phyloP scores from a whole-genome alignment of 2,797 vertebrate species.

The Falco biarmicus region DNA sequence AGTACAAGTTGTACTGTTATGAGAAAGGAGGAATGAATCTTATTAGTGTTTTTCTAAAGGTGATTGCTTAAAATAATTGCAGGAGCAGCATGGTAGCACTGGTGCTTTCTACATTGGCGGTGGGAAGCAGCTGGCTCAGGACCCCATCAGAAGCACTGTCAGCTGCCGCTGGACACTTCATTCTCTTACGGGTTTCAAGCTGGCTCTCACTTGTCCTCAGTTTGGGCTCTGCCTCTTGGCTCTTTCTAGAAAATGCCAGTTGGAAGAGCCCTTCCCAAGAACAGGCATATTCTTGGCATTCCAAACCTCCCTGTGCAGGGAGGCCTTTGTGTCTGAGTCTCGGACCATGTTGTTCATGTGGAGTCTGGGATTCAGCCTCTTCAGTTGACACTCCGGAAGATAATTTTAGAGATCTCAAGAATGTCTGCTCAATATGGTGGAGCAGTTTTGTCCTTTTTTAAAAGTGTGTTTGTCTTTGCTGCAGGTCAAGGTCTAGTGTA shows the following conservation, averaged over 20 bases:
- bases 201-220: background rate
- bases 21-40: conserved; percentile 24
- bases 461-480: background rate
- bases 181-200: background rate
- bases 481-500: background rate
- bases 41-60: background rate
- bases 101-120: background rate
- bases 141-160: background rate
- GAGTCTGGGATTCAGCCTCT: background rate
- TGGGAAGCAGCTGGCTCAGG: background rate
- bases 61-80: conserved; percentile 1
- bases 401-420: background rate
- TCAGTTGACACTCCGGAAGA: rapidly evolving
- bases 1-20: background rate
- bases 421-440: background rate
- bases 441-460: background rate
- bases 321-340: background rate
- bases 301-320: background rate
- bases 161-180: background rate
- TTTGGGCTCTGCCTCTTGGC: background rate
- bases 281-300: rapidly evolving
- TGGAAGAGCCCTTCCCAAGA: background rate
- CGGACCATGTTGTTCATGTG: rapidly evolving
- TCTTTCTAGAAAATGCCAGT: background rate
- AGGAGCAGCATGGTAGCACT: background rate